Evolutionary conservation across 2,797 vertebrate genomes (phyloP), one percentile per base, ranked within the genome.

Genomic region (Hirundo rustica): DNA sequence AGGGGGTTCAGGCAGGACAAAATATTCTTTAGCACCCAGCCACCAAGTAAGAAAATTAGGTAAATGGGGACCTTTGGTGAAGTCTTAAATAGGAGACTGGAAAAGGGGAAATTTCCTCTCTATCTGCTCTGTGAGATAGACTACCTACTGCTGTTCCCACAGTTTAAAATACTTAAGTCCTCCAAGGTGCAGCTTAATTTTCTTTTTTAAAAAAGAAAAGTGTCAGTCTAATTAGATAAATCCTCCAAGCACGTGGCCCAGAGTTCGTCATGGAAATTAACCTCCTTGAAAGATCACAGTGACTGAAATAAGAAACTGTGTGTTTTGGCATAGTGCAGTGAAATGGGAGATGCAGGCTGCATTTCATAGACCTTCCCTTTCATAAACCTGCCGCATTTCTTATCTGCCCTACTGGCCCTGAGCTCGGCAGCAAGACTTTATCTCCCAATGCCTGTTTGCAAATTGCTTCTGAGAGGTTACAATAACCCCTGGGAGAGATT

Each of bases 191-290:
- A 97, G 97, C 81, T 94, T 95, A 94, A 93, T 96, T 97, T 97
- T 97, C 92, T 96, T 97, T 97, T 98, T 97, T 97, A 97, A 97
- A 95, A 96, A 96, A 96, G 97, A 98, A 98, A 98, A 97, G 97
- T 98, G 97, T 98, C 97, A 96, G 94, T 97, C 97, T 98, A 98
- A 98, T 98, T 98, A 98, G 98, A 98, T 98, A 98, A 98, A 98
- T 98, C 98, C 98, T 96, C 95, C 64, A 78, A 98, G 97, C 98
- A 97, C 96, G 96, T 97, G 98, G 97, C 97, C 97, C 80, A 50
- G 97, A 97, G 97, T 97, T 98, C 97, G 97, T 98, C 98, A 98
- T 98, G 98, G 98, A 98, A 98, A 98, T 98, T 98, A 98, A 98
- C 98, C 98, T 98, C 98, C 97, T 97, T 96, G 96, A 98, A 97